These are phyloP conservation scores for Gallirallus australis DNA, from an alignment of 2,797 vertebrate species.

Conservation along the genomic window DNA sequence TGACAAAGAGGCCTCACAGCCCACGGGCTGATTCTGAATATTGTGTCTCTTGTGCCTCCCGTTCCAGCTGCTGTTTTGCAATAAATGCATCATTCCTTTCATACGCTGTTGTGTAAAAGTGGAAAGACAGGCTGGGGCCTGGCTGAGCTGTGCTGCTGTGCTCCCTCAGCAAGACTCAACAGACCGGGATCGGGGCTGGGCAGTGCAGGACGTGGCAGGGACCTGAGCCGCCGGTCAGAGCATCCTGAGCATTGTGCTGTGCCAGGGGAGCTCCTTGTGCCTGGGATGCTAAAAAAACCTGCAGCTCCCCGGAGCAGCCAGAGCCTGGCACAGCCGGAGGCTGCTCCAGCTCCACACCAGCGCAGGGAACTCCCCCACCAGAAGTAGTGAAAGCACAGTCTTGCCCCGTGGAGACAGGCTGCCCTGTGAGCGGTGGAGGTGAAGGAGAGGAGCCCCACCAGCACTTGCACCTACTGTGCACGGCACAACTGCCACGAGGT, in stretches of 20 bases:
- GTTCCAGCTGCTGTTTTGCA: slow-evolving; percentile 42
- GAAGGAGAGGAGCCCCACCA: not conserved
- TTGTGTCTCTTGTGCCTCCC: not conserved
- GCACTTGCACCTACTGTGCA: accelerated
- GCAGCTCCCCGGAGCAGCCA: not conserved
- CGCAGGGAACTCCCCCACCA: not conserved
- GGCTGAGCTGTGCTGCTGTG: not conserved
- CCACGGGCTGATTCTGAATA: not conserved
- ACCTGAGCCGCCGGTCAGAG: accelerated
- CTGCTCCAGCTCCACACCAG: not conserved
- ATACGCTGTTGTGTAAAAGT: slow-evolving; percentile 39
- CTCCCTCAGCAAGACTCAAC: not conserved
- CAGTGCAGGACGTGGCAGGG: not conserved
- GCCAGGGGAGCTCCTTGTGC: not conserved
- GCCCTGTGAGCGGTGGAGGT: accelerated
- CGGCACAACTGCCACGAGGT: not conserved
- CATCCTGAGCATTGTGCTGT: accelerated
- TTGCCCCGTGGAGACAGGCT: not conserved
- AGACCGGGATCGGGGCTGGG: not conserved
- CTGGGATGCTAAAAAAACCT: accelerated
- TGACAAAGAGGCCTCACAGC: slow-evolving; percentile 31
- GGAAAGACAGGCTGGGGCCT: slow-evolving; percentile 45
- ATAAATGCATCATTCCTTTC: not conserved
- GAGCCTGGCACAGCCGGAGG: not conserved
- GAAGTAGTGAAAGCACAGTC: not conserved